Conservation (phyloP, 1,140 invertebrate species). For the Nebria ingens region DNA sequence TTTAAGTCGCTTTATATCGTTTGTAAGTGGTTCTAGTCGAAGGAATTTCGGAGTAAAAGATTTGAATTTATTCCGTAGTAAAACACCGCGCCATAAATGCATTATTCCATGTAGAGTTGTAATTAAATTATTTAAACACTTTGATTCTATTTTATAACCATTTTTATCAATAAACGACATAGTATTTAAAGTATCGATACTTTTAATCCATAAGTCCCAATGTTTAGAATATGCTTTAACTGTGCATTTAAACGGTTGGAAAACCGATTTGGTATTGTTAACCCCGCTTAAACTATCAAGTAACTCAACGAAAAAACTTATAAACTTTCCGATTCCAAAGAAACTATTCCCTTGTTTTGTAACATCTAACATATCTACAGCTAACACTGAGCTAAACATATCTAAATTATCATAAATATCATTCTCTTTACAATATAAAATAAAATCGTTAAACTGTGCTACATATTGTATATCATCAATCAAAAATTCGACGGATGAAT, state of each 20-base stretch:
- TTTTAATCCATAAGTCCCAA: background rate
- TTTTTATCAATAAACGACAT: background rate
- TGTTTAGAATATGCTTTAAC: too few species aligned
- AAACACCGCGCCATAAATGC: background rate
- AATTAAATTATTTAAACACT: background rate
- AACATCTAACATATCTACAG: too few species aligned
- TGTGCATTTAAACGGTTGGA: too few species aligned
- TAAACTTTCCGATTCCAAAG: background rate
- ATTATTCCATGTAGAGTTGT: background rate
- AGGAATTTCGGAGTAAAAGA: background rate
- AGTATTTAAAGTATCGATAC: background rate
- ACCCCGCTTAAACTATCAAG: background rate
- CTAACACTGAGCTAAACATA: too few species aligned
- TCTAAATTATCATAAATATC: too few species aligned
- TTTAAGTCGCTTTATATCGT: too few species aligned
- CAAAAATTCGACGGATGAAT: background rate
- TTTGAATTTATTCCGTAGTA: background rate
- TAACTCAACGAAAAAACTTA: background rate
- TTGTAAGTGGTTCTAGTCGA: background rate
- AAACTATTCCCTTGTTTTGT: too few species aligned
- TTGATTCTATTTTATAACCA: background rate
- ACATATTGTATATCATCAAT: background rate
- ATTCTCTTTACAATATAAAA: conserved; percentile 1
- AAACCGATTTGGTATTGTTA: background rate
- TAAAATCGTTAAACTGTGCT: background rate